Conservation (phyloP, 2,113 vertebrate species). For the Syngnathus typhle region DNA sequence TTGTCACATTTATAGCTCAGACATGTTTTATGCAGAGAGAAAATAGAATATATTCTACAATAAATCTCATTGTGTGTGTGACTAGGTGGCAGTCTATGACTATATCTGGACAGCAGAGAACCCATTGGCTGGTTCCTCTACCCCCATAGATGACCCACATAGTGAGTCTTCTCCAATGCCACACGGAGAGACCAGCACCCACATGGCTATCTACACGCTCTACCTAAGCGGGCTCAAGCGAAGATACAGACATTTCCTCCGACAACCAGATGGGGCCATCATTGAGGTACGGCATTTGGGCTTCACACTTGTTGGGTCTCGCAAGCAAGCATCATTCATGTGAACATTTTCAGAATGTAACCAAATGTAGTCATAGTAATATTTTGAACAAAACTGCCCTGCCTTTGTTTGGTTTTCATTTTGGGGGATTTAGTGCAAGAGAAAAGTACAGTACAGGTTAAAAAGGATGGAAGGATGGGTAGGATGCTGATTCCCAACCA, state of each 20-base stretch:
- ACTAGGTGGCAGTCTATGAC: constrained; percentile 88
- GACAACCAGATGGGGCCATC: constrained; percentile 80
- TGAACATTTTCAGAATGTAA: background rate
- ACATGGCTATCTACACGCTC: constrained; percentile 74
- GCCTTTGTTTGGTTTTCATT: background rate
- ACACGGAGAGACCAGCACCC: constrained; percentile 66
- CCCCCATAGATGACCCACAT: constrained; percentile 54
- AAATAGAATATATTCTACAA: no score
- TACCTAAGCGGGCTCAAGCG: constrained; percentile 76
- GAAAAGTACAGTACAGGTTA: background rate
- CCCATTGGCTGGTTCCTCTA: constrained; percentile 38
- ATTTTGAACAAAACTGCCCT: background rate
- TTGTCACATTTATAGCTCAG: no score
- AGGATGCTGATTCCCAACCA: constrained; percentile 6
- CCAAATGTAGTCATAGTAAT: background rate
- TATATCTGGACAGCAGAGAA: constrained; percentile 79
- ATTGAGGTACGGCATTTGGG: constrained; percentile 75
- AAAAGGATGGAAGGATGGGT: constrained; percentile 1
- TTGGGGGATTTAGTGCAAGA: background rate
- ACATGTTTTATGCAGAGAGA: no score
- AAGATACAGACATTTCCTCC: constrained; percentile 81
- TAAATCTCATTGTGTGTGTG: constrained; percentile 17
- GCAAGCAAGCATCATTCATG: background rate
- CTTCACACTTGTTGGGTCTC: no score
- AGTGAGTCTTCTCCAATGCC: constrained; percentile 27